These are phyloP conservation scores for Semibalanus balanoides DNA, from an alignment of 1,140 invertebrate species.

Conservation along the genomic window DNA sequence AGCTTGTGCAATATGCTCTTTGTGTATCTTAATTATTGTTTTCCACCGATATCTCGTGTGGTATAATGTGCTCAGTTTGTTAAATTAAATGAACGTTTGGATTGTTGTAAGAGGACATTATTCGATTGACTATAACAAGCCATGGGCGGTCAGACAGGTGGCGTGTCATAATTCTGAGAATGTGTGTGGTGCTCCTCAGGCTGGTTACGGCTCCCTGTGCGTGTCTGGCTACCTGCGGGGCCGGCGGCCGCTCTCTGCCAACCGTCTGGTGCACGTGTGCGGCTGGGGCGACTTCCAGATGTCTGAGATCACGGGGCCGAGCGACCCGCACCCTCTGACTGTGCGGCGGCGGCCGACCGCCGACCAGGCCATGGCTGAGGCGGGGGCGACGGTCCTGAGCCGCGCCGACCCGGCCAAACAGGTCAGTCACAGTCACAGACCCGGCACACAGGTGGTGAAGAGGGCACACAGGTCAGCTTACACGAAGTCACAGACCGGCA, in stretches of 20 bases:
- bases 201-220: slow-evolving; percentile 52
- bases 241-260: slow-evolving; percentile 55
- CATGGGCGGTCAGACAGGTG: neutral
- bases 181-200: slow-evolving; percentile 21
- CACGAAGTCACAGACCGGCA: no score
- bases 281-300: slow-evolving; percentile 88
- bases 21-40: no score
- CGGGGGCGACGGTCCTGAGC: slow-evolving; percentile 40
- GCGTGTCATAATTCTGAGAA: no score
- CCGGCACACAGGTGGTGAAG: no score
- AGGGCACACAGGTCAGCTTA: neutral
- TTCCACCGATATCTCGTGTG: no score
- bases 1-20: no score
- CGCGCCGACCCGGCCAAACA: slow-evolving; percentile 50
- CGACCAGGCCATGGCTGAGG: slow-evolving; percentile 16
- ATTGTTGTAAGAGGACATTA: neutral
- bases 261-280: slow-evolving; percentile 74
- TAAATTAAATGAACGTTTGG: neutral
- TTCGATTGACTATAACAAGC: neutral
- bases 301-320: slow-evolving; percentile 66
- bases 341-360: no score
- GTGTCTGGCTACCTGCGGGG: slow-evolving; percentile 74
- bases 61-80: neutral
- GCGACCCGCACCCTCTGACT: neutral
- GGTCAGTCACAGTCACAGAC: slow-evolving; percentile 15